Evolutionary conservation across 2,797 vertebrate species (phyloP).

Genomic region (Periparus ater): DNA sequence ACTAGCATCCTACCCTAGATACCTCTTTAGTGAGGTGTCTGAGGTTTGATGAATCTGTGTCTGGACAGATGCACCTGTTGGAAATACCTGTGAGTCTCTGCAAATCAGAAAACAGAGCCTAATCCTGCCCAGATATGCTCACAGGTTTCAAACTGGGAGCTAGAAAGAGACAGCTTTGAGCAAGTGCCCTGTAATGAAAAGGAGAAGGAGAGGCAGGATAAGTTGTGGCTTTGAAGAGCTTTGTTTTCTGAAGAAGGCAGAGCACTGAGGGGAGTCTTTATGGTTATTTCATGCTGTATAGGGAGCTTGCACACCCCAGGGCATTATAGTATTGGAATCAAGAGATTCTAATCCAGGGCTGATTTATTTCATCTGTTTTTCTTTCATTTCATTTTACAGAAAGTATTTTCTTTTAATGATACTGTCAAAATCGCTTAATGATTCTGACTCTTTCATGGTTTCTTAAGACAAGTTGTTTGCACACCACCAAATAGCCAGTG

Average conservation of each 20-base stretch:
- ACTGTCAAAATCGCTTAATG: background rate
- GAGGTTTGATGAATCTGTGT: background rate
- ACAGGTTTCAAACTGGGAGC: background rate
- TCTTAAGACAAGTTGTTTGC: background rate
- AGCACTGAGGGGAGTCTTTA: background rate
- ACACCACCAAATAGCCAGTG: background rate
- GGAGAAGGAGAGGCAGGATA: background rate
- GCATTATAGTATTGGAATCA: background rate
- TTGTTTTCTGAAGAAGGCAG: background rate
- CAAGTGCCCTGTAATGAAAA: background rate
- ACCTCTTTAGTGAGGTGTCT: background rate
- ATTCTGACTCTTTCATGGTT: background rate
- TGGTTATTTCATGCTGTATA: accelerated
- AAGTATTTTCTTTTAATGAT: background rate
- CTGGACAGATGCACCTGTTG: background rate
- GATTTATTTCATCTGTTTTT: background rate
- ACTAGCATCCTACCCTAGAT: background rate
- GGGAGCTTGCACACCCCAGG: background rate
- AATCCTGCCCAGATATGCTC: background rate
- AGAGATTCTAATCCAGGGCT: background rate
- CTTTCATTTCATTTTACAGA: background rate
- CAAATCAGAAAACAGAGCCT: background rate
- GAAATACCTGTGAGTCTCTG: background rate
- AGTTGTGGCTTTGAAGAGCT: slow-evolving; percentile 1
- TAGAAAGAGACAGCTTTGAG: background rate